A percentile compares a stretch with the other conserved stretches of the same genome.
phyloP scores from a whole-genome alignment of 2,797 vertebrate species.

The Rhincodon typus region DNA sequence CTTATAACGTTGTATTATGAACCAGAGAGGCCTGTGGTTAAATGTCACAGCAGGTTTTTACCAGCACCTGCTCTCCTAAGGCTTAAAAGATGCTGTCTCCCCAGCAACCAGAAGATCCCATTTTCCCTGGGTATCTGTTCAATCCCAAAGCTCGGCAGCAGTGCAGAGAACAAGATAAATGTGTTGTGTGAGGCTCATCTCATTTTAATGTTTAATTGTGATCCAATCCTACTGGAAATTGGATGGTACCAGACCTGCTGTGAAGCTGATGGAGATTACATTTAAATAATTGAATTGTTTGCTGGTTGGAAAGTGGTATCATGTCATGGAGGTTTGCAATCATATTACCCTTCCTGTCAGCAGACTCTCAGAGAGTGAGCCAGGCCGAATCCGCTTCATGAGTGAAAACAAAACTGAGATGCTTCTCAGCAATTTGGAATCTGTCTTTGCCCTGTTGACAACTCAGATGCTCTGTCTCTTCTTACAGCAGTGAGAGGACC shows the following conservation, averaged over 20 bases:
- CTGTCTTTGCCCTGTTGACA: neutral
- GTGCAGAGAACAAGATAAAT: neutral
- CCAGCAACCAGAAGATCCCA: neutral
- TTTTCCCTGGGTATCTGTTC: neutral
- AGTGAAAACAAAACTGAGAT: neutral
- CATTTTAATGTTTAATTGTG: neutral
- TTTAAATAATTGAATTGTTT: neutral
- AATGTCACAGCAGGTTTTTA: neutral
- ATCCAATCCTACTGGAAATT: neutral
- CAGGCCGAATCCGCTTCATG: neutral
- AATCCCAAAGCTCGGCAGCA: neutral
- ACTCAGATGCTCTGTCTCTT: neutral
- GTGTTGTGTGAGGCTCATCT: neutral
- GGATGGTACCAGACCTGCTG: neutral
- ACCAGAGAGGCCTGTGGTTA: neutral
- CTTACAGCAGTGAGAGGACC: neutral
- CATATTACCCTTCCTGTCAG: neutral
- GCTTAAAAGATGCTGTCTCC: neutral
- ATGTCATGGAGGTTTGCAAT: neutral
- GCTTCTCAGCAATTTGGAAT: neutral
- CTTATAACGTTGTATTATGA: neutral
- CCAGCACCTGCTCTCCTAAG: neutral
- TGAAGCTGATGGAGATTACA: neutral
- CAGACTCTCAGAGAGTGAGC: neutral
- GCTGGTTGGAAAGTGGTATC: neutral